Evolutionary conservation across 2,797 vertebrate genomes (phyloP), one percentile per base, ranked within the genome.

Genomic region (Liasis olivaceus): DNA sequence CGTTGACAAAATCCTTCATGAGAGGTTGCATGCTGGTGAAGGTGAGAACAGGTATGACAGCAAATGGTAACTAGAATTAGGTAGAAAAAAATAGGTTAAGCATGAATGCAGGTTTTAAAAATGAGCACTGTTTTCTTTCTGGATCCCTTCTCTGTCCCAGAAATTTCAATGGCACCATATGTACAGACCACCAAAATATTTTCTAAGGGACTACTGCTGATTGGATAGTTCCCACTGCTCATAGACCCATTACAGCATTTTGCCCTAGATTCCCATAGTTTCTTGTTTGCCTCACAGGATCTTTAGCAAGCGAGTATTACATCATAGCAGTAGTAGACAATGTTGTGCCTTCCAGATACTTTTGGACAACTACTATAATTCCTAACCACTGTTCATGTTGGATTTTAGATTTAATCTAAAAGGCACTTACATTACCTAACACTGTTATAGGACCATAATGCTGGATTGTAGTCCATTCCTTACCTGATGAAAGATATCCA

Each of bases 1-100:
- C 92, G 0, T 97, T 98, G 96, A 97, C 94, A 87, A 98, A 98
- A 69, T 98, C 98, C 51, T 96, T 96, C 98, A 98, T 98, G 93
- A 98, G 94, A 0, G 97, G 87, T 0, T 94, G 97, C 97, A 98
- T 96, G 95, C 98, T 98, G 97, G 98, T 98, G 96, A 98, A 98
- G 0, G 98, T 98, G 88, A 98, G 97, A 87, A 98, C 95, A 0
- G 98, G 98, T 91, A 98, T 95, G 77, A 98, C 93, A 0, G 98
- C 98, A 0, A 98, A 98, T 6, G 98, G 98, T 62, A 98, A 97
- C 98, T 98, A 96, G 20, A 92, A 96, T 69, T 59, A 94, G 87
- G 36, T 81, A 93, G 8, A 90, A 31, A 81, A 1, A 85, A 15
- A 5, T 0, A 1, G n/a, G 2, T 12, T 20, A 28, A 56, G 14